Percentiles rank a stretch among this genome's conserved stretches.
Conservation (phyloP, 2,888 invertebrate genomes). For the Hypercompe scribonia region DNA sequence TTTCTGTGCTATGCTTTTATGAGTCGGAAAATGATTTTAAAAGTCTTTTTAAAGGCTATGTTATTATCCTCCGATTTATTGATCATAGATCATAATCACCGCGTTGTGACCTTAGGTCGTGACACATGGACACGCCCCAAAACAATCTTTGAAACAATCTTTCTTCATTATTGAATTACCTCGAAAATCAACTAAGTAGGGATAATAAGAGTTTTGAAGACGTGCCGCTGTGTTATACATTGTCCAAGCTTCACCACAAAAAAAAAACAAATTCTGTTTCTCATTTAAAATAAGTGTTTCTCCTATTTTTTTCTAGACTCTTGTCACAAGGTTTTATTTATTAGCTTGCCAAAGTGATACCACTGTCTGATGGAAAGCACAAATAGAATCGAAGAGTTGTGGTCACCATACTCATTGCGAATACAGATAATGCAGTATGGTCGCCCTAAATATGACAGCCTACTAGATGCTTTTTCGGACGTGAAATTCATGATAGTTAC, state of each 20-base stretch:
- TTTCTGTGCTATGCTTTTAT: not conserved
- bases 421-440: no score
- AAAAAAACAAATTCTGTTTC: no score
- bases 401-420: no score
- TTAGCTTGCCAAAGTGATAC: no score
- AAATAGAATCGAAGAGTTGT: no score
- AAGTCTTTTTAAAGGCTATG: not conserved
- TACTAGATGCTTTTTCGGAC: no score
- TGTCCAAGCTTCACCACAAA: not conserved
- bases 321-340: no score
- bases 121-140: not conserved
- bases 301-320: not conserved
- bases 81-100: not conserved
- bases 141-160: not conserved
- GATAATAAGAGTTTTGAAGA: not conserved
- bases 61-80: not conserved
- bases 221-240: not conserved
- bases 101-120: not conserved
- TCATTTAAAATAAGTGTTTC: not conserved
- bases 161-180: not conserved
- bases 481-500: no score
- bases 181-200: not conserved
- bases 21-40: not conserved
- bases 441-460: no score
- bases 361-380: no score